These are phyloP conservation scores for Acanthococcus lagerstroemiae DNA, from an alignment of 2,888 invertebrate genomes.

Conservation along the genomic window DNA sequence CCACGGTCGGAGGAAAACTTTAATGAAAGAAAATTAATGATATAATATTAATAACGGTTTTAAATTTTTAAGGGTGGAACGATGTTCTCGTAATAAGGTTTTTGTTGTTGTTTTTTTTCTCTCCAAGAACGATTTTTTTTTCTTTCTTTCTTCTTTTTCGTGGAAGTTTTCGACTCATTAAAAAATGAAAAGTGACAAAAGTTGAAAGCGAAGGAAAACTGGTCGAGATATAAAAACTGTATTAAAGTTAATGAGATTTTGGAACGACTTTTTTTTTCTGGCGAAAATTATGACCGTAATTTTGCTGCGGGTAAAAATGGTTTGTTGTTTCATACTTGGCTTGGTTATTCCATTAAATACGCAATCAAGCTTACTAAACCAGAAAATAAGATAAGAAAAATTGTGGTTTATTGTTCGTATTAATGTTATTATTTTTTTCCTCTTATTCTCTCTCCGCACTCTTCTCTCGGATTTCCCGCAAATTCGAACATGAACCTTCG, in stretches of 20 bases:
- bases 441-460: too few species aligned
- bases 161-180: not conserved
- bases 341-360: conserved; percentile 29
- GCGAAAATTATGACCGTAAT: conserved; percentile 28
- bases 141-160: too few species aligned
- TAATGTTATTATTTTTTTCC: too few species aligned
- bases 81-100: conserved; percentile 16
- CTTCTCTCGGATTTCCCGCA: too few species aligned
- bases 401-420: conserved; percentile 29
- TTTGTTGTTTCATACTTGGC: conserved; percentile 29
- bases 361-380: conserved; percentile 27
- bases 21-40: conserved; percentile 25
- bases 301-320: conserved; percentile 24
- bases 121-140: not conserved
- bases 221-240: conserved; percentile 26
- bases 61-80: conserved; percentile 15
- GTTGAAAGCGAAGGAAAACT: conserved; percentile 17
- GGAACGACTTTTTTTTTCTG: conserved; percentile 10
- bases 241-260: conserved; percentile 32
- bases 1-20: not conserved
- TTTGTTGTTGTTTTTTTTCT: conserved; percentile 1
- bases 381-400: conserved; percentile 30
- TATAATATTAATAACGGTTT: conserved; percentile 25
- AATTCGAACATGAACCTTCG: too few species aligned
- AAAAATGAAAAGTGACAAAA: conserved; percentile 21